phyloP scores from a whole-genome alignment of 1,140 invertebrate genomes.

The Episyrphus balteatus region DNA sequence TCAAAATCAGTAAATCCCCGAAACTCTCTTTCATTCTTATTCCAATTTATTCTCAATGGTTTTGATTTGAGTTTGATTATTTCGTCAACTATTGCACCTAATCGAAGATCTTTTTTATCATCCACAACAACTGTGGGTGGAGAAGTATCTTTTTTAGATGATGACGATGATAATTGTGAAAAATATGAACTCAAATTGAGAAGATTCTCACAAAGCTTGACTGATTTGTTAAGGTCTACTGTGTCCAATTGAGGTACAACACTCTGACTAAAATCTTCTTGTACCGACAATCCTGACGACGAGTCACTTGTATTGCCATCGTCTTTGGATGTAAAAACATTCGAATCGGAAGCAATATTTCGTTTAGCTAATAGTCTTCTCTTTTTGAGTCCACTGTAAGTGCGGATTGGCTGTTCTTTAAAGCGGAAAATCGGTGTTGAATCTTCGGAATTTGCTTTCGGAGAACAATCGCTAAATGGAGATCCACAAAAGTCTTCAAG shows the following conservation, averaged over 20 bases:
- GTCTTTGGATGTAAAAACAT: background rate
- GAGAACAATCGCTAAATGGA: background rate
- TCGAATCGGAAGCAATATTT: conserved; percentile 2
- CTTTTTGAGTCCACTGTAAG: background rate
- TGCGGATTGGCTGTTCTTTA: background rate
- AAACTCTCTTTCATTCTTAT: no score
- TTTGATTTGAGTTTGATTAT: no score
- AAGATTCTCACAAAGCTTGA: conserved; percentile 6
- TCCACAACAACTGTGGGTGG: no score
- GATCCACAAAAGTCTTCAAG: conserved; percentile 8
- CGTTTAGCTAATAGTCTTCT: background rate
- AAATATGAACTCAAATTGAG: conserved; percentile 7
- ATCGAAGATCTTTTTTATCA: no score
- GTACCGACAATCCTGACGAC: conserved; percentile 3
- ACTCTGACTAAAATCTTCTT: conserved; percentile 3
- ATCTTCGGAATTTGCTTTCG: background rate
- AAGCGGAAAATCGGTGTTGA: conserved; percentile 1
- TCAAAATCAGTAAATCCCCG: no score
- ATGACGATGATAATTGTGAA: background rate
- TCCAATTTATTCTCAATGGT: no score
- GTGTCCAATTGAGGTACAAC: background rate
- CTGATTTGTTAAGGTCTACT: background rate
- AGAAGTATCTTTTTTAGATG: background rate
- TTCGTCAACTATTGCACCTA: no score
- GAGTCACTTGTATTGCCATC: conserved; percentile 5